Evolutionary conservation across 37 sponge, comb jelly and placozoan genomes (phyloP).

Genomic region (Axinella damicornis): DNA sequence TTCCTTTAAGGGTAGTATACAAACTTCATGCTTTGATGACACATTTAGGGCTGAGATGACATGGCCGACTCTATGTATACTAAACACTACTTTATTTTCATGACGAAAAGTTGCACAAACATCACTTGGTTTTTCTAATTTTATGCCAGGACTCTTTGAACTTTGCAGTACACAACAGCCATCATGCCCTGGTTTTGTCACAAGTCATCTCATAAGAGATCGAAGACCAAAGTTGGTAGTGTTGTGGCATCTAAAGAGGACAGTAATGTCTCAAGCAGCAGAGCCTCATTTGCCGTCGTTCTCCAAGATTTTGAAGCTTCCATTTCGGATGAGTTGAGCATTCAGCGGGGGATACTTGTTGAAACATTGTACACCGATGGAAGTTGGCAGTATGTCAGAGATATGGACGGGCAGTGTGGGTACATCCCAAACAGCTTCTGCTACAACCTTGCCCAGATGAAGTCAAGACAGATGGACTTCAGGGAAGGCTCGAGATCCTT

Average conservation of each 20-base stretch:
- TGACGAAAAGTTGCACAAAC: too few relatives aligned
- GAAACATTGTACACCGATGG: slow-evolving; percentile 41
- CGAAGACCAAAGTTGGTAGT: slow-evolving; percentile 4
- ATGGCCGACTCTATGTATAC: neutral
- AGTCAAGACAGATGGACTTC: neutral
- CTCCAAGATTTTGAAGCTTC: slow-evolving; percentile 18
- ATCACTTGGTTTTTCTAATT: neutral
- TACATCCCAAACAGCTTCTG: slow-evolving; percentile 46
- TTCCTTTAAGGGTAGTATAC: too few relatives aligned
- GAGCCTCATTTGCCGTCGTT: slow-evolving; percentile 22
- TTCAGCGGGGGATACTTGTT: slow-evolving; percentile 49
- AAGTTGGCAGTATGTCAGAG: slow-evolving; percentile 28
- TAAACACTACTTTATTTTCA: neutral
- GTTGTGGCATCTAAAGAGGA: neutral
- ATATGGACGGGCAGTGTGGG: slow-evolving; percentile 40
- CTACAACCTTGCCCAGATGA: slow-evolving; percentile 17
- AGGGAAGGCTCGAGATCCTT: too few relatives aligned
- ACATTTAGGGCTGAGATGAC: too few relatives aligned
- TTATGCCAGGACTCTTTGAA: neutral
- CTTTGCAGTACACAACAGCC: neutral
- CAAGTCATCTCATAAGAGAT: neutral
- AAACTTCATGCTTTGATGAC: too few relatives aligned
- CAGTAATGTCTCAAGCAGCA: neutral
- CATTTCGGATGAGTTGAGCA: slow-evolving; percentile 39
- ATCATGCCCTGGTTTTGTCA: slow-evolving; percentile 52